A percentile compares a stretch with the other conserved stretches of the same genome.
phyloP scores from a whole-genome alignment of 2,113 vertebrate genomes.

The Chauna torquata region DNA sequence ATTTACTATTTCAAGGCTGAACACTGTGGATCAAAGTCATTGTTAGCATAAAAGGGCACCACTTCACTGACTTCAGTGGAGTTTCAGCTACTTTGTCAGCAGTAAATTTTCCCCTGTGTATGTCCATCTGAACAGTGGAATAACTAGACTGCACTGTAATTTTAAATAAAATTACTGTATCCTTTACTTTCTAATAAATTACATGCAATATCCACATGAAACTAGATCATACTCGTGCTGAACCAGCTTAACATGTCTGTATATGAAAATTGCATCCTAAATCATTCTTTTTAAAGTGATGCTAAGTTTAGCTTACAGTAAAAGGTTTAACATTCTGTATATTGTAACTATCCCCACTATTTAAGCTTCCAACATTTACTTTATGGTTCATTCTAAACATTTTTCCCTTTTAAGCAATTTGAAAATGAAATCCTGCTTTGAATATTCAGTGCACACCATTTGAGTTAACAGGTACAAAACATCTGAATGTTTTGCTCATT shows the following conservation, averaged over 20 bases:
- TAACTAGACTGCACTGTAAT: constrained; percentile 77
- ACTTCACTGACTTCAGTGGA: not conserved
- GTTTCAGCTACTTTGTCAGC: constrained; percentile 32
- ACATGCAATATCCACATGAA: constrained; percentile 69
- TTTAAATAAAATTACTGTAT: constrained; percentile 77
- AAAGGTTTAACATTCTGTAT: constrained; percentile 72
- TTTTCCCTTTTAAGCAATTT: constrained; percentile 62
- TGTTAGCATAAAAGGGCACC: constrained; percentile 32
- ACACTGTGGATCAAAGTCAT: constrained; percentile 35
- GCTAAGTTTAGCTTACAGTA: constrained; percentile 77
- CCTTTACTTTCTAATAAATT: constrained; percentile 61
- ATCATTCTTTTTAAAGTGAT: constrained; percentile 73
- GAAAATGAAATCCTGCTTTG: constrained; percentile 59
- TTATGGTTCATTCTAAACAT: constrained; percentile 48
- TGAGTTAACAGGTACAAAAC: constrained; percentile 60
- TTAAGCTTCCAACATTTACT: constrained; percentile 63
- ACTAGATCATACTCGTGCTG: constrained; percentile 57
- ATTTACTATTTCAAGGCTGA: constrained; percentile 65
- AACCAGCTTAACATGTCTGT: constrained; percentile 67
- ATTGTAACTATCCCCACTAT: constrained; percentile 52
- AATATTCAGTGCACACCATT: constrained; percentile 75
- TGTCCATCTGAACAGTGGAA: constrained; percentile 71
- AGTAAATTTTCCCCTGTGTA: not conserved
- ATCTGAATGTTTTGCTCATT: constrained; percentile 47
- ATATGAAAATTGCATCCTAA: constrained; percentile 70